A percentile compares a stretch with the other conserved stretches of the same genome.
phyloP scores from a whole-genome alignment of 1,140 invertebrate genomes.

The Drosophila truncata region DNA sequence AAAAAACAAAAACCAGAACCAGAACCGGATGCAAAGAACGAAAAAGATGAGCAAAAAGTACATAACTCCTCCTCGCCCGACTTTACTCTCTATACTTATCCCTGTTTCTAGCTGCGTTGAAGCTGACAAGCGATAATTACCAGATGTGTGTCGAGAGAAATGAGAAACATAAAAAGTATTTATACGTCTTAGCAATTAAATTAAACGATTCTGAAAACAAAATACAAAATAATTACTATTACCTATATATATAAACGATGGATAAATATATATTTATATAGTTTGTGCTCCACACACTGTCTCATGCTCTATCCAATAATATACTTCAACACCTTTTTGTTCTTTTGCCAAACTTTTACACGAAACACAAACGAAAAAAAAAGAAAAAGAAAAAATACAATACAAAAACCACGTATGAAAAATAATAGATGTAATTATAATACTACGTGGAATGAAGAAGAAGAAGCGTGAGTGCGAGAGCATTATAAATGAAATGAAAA shows the following conservation, averaged over 20 bases:
- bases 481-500: conserved; percentile 71
- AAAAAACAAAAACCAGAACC: no score
- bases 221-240: conserved; percentile 76
- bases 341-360: conserved; percentile 50
- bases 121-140: conserved; percentile 35
- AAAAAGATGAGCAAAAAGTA: conserved; percentile 34
- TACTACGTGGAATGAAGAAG: conserved; percentile 33
- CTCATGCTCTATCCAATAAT: conserved; percentile 31
- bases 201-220: conserved; percentile 67
- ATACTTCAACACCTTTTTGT: conserved; percentile 39
- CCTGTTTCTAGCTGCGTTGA: conserved; percentile 29
- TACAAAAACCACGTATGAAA: conserved; percentile 47
- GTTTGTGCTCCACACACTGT: conserved; percentile 69
- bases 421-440: conserved; percentile 65
- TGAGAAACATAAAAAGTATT: conserved; percentile 71
- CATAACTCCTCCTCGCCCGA: conserved; percentile 29
- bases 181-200: conserved; percentile 82
- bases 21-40: neutral
- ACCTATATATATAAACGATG: conserved; percentile 62
- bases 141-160: conserved; percentile 47
- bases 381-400: conserved; percentile 36
- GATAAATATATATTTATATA: conserved; percentile 72
- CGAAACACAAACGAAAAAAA: conserved; percentile 32
- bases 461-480: conserved; percentile 32
- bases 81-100: conserved; percentile 9